Percentiles rank a stretch among this genome's conserved stretches.
These are phyloP conservation scores for Arion vulgaris DNA, from an alignment of 1,140 invertebrate species.

Conservation along the genomic window DNA sequence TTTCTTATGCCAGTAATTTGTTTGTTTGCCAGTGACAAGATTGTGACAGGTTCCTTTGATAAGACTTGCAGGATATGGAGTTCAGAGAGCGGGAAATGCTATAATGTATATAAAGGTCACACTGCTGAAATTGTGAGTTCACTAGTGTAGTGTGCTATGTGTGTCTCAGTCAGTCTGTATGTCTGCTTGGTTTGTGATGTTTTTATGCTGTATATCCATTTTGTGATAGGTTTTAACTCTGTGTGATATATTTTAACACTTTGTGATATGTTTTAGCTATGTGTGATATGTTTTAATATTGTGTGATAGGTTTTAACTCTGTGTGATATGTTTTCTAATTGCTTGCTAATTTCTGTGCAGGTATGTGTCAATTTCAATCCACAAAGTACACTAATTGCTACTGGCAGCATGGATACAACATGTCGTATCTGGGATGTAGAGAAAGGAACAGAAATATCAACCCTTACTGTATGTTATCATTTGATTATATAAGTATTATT, in stretches of 20 bases:
- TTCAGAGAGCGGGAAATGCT: slow-evolving; percentile 78
- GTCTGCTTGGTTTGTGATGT: no score
- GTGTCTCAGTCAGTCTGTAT: no score
- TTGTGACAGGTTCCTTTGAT: slow-evolving; percentile 86
- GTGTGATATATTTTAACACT: no score
- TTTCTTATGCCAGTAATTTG: no score
- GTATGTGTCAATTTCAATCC: slow-evolving; percentile 77
- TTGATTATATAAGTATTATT: background rate
- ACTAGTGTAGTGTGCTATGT: background rate
- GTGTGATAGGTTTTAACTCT: no score
- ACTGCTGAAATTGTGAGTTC: slow-evolving; percentile 81
- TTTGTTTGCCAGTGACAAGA: slow-evolving; percentile 78
- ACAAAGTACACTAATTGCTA: slow-evolving; percentile 77
- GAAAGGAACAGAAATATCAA: slow-evolving; percentile 78
- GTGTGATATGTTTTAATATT: no score
- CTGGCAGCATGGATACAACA: slow-evolving; percentile 84
- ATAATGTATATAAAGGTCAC: slow-evolving; percentile 82
- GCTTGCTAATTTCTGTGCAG: slow-evolving; percentile 52
- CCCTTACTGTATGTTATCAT: slow-evolving; percentile 60
- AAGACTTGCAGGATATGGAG: slow-evolving; percentile 84
- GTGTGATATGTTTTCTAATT: no score
- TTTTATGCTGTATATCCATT: no score
- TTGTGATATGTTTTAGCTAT: no score
- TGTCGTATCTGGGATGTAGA: slow-evolving; percentile 81
- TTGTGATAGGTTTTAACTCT: no score